Conservation (phyloP, 2,113 vertebrate genomes). For the Podocnemis expansa region DNA sequence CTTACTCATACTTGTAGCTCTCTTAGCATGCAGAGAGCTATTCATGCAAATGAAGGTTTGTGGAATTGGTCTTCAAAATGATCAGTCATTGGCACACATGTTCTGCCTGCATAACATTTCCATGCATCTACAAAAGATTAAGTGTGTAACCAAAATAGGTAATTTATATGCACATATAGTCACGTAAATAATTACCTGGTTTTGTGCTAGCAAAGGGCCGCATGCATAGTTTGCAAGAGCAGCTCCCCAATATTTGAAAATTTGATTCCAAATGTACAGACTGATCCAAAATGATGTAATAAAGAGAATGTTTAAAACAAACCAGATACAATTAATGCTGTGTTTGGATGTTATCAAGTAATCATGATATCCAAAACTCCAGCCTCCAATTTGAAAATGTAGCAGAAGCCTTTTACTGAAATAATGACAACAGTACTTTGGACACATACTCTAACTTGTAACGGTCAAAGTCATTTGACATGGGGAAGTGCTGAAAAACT, state of each 20-base stretch:
- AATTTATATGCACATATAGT: neutral
- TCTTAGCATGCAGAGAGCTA: neutral
- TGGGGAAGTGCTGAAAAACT: neutral
- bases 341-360: neutral
- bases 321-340: constrained; percentile 49
- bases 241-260: neutral
- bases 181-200: neutral
- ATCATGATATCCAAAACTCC: constrained; percentile 32
- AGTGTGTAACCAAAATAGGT: neutral
- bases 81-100: neutral
- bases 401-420: constrained; percentile 38
- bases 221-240: fast-evolving
- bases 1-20: neutral
- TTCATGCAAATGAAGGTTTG: neutral
- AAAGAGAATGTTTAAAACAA: neutral
- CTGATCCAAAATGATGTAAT: neutral
- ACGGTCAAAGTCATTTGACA: constrained; percentile 46
- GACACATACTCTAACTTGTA: neutral
- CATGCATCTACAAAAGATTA: neutral
- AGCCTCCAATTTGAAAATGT: neutral
- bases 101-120: neutral
- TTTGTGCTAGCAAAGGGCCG: neutral
- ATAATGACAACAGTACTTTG: constrained; percentile 7
- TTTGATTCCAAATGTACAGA: neutral
- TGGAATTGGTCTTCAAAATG: neutral